phyloP scores from a whole-genome alignment of 2,797 vertebrate genomes.

The Botia kubotai region DNA sequence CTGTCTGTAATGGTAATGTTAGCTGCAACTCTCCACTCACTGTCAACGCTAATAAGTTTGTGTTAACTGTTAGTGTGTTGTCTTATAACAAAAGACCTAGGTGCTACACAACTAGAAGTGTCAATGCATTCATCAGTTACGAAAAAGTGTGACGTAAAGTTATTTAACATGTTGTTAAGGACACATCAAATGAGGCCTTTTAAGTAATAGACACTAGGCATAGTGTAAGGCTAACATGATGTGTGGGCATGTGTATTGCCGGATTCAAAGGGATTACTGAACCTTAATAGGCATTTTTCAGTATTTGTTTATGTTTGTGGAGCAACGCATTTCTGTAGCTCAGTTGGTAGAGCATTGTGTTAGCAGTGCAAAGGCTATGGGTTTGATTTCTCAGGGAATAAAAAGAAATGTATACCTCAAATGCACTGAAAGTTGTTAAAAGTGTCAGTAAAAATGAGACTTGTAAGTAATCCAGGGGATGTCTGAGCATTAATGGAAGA shows the following conservation, averaged over 20 bases:
- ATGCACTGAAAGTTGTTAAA: too few species aligned
- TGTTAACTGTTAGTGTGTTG: conserved; percentile 50
- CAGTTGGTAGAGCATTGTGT: too few species aligned
- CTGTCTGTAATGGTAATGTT: conserved; percentile 30
- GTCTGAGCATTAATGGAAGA: background rate
- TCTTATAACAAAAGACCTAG: conserved; percentile 46
- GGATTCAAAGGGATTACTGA: background rate
- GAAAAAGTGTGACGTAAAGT: conserved; percentile 30
- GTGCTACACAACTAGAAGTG: conserved; percentile 21
- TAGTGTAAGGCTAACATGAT: conserved; percentile 12
- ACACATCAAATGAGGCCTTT: conserved; percentile 21
- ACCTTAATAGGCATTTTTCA: conserved; percentile 9
- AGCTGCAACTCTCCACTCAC: conserved; percentile 21
- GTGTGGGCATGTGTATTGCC: background rate
- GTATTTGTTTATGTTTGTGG: background rate
- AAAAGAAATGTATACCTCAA: too few species aligned
- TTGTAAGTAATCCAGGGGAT: conserved; percentile 12
- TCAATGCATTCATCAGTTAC: conserved; percentile 33
- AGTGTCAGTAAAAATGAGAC: too few species aligned
- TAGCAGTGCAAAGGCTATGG: too few species aligned
- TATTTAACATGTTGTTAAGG: conserved; percentile 53
- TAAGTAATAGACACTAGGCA: conserved; percentile 23
- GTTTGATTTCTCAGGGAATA: too few species aligned
- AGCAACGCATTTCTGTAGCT: background rate
- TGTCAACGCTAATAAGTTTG: conserved; percentile 35